Evolutionary conservation across 2,888 invertebrate genomes (phyloP).

Genomic region (Alviniconcha strummeri): DNA sequence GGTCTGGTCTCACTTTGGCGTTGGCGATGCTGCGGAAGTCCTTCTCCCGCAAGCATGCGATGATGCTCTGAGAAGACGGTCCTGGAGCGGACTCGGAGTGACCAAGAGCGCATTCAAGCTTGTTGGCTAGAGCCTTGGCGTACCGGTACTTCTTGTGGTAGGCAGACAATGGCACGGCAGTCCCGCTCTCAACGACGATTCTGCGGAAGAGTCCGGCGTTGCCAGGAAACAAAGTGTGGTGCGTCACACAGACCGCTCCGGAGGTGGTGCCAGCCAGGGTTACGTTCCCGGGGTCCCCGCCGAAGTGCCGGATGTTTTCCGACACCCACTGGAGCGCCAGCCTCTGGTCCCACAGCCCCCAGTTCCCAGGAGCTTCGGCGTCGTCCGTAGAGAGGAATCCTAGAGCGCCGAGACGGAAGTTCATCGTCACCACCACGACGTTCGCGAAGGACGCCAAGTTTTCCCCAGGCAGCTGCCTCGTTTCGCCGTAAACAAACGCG

Average conservation of each 20-base stretch:
- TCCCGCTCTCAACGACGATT: slow-evolving; percentile 1
- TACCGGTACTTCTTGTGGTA: background rate
- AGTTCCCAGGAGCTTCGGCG: background rate
- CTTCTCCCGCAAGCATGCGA: slow-evolving; percentile 13
- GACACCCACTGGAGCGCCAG: slow-evolving; percentile 14
- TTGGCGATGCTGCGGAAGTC: background rate
- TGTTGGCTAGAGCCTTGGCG: background rate
- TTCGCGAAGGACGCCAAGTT: background rate
- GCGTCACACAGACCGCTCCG: background rate
- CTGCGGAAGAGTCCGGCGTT: slow-evolving; percentile 8
- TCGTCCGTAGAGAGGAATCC: slow-evolving; percentile 12
- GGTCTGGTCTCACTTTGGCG: background rate
- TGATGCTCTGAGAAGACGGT: background rate
- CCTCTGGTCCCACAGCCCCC: slow-evolving; percentile 16
- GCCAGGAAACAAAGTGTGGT: slow-evolving; percentile 3
- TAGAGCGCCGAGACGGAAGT: slow-evolving; percentile 13
- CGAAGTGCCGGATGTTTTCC: background rate
- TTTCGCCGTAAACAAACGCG: slow-evolving; percentile 9
- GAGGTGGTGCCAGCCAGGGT: slow-evolving; percentile 13
- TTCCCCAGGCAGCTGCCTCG: background rate
- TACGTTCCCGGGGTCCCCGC: background rate
- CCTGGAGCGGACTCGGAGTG: background rate
- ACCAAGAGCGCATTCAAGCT: background rate
- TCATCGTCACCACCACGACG: background rate
- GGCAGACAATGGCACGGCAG: background rate